Base-by-base conservation (phyloP, 2,888 invertebrate species). In the Tineola bisselliella region DNA sequence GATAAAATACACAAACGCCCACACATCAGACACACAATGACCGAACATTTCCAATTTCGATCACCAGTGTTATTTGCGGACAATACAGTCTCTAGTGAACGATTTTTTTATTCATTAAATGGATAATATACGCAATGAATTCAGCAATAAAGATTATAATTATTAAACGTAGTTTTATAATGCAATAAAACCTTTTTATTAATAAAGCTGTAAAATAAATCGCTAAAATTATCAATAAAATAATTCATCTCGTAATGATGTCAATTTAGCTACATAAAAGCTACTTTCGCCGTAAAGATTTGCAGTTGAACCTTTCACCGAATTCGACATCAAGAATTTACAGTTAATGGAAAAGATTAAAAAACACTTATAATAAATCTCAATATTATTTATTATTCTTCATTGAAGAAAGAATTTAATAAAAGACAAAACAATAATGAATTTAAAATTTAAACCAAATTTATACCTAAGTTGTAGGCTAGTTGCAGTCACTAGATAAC, bases 221-320 rank as follows among this genome's bases (percentile, higher is more conserved):
- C 38, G 10, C 25, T 38, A 38, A 38, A 38, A 38, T 38, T 38
- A 25, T 25, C 25, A n/a, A 38, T 38, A 38, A 38, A 38, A 38
- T 38, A 38, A 38, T 38, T 38, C 38, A 38, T 10, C 10, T n/a
- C 38, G 38, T 38, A 38, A 38, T 38, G 38, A 48, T 48, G 15
- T 48, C 48, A 13, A 48, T 48, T 25, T 48, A 48, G n/a, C 15
- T 1, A n/a, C 8, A 48, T 17, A 48, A 48, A 48, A 48, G 48
- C 15, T 12, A 48, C 48, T 48, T 48, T 48, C 48, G 48, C n/a
- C 48, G 15, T 15, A 66, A 68, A 65, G 63, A 65, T 69, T 62
- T 62, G 18, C 64, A 65, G 66, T 64, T 65, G 62, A 67, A 71
- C 75, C 81, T 81, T 81, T 81, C 80, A 80, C 80, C 70, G 66